Conservation (phyloP, 1,140 invertebrate species). For the Pseudomyrmex cubaensis region DNA sequence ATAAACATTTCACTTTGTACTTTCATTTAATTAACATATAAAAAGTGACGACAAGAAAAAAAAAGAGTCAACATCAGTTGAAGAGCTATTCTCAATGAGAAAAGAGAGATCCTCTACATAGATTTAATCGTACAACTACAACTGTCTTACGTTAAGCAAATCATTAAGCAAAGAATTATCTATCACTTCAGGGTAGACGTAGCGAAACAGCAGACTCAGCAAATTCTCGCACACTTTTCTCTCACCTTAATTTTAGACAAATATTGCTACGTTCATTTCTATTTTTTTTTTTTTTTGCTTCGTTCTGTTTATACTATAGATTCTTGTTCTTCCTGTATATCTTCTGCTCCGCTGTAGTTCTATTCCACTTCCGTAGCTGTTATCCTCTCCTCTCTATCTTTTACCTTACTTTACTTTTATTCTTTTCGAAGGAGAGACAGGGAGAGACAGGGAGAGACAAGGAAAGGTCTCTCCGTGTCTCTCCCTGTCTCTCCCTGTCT, state of each 20-base stretch:
- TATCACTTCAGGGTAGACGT: neutral
- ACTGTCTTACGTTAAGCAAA: conserved; percentile 13
- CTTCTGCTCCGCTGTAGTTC: neutral
- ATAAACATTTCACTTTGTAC: neutral
- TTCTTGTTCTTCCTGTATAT: neutral
- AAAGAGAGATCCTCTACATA: neutral
- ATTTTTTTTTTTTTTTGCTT: neutral
- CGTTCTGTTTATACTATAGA: neutral
- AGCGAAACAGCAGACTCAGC: neutral
- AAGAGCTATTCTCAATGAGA: neutral
- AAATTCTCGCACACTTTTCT: neutral
- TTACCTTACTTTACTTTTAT: conserved; percentile 5
- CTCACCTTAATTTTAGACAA: conserved; percentile 53
- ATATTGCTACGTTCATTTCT: conserved; percentile 34
- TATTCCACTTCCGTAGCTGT: neutral
- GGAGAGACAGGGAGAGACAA: too few relatives aligned
- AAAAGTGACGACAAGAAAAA: neutral
- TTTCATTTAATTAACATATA: neutral
- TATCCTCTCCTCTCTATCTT: neutral
- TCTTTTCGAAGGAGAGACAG: conserved; percentile 1
- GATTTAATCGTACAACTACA: neutral
- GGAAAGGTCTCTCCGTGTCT: too few relatives aligned
- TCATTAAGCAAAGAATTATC: conserved; percentile 27
- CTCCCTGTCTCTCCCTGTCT: too few relatives aligned
- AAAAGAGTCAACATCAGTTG: neutral